Conservation (phyloP, 2,113 vertebrate species). For the Merops nubicus region DNA sequence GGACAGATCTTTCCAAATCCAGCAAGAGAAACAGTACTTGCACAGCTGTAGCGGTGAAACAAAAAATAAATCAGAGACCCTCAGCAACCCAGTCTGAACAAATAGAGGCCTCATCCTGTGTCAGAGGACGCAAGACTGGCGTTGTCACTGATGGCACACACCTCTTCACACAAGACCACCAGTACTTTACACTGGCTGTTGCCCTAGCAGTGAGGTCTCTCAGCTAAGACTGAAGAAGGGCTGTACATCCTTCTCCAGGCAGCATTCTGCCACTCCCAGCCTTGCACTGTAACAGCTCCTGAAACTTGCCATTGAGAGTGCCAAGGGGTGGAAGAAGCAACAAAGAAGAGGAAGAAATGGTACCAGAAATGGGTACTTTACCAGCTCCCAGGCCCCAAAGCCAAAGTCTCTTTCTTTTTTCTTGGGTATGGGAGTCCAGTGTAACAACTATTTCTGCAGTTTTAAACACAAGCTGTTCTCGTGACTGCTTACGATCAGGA, state of each 20-base stretch:
- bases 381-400: not conserved
- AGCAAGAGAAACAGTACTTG: not conserved
- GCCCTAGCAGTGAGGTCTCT: not conserved
- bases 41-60: not conserved
- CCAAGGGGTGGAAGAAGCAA: not conserved
- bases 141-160: not conserved
- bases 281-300: not conserved
- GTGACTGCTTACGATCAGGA: not conserved
- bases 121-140: not conserved
- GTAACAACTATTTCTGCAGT: not conserved
- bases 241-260: rapidly evolving
- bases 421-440: not conserved
- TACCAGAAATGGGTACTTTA: not conserved
- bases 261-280: too few relatives aligned
- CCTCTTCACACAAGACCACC: not conserved
- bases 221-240: not conserved
- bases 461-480: not conserved
- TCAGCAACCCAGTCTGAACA: not conserved
- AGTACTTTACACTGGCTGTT: not conserved
- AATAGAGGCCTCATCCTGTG: not conserved
- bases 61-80: not conserved
- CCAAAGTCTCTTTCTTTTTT: not conserved
- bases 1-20: not conserved
- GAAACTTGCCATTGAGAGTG: not conserved
- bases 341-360: rapidly evolving